These are phyloP conservation scores for Propithecus perrieri DNA, from an alignment of 2,797 vertebrate species.

Conservation along the genomic window DNA sequence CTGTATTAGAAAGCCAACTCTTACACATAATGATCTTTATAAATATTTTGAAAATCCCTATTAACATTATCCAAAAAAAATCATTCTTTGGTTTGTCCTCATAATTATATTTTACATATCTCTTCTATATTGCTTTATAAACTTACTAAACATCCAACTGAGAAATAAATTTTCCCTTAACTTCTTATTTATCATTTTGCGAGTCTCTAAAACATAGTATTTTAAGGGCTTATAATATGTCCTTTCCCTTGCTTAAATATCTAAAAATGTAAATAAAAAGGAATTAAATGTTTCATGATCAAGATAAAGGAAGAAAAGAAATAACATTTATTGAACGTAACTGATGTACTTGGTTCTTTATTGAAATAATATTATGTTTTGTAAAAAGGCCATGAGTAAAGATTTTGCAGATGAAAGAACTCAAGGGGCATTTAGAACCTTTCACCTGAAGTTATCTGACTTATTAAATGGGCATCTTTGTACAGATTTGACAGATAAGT, in stretches of 20 bases:
- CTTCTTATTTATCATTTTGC: constrained; percentile 15
- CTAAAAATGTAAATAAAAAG: background rate
- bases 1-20: constrained; percentile 59
- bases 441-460: background rate
- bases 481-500: background rate
- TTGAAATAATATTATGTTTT: background rate
- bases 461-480: background rate
- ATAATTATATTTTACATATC: background rate
- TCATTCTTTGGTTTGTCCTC: background rate
- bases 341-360: background rate
- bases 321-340: background rate
- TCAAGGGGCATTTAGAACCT: background rate
- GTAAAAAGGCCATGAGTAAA: background rate
- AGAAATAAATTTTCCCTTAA: background rate
- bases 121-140: background rate
- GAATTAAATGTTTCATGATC: background rate
- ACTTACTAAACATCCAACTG: background rate
- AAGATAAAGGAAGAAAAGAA: constrained; percentile 4
- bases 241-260: constrained; percentile 3
- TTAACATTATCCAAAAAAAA: constrained; percentile 9
- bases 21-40: constrained; percentile 51
- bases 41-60: constrained; percentile 76
- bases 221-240: background rate
- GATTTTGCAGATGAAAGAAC: constrained; percentile 1
- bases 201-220: background rate